Evolutionary conservation across 1,140 invertebrate genomes (phyloP).

Genomic region (Limonius californicus): DNA sequence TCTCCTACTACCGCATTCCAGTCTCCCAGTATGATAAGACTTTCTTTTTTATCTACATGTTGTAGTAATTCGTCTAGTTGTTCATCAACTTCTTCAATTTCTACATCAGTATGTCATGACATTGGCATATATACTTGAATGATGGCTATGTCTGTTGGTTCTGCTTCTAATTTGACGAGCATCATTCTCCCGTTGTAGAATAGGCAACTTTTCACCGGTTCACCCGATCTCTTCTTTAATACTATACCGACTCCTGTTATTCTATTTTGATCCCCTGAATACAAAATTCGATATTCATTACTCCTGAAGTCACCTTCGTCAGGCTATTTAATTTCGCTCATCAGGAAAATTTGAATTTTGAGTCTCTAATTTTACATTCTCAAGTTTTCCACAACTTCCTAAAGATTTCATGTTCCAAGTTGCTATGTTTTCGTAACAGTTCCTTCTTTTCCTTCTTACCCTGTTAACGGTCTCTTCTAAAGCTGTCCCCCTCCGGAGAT

Average conservation of each 20-base stretch:
- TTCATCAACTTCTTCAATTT: not conserved
- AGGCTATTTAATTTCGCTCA: not conserved
- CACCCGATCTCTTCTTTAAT: not conserved
- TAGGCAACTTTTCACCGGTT: not conserved
- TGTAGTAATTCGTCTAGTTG: not conserved
- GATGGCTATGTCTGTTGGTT: not conserved
- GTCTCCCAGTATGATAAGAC: no score
- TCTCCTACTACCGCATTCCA: not conserved
- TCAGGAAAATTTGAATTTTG: not conserved
- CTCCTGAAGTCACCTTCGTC: not conserved
- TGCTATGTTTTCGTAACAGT: not conserved
- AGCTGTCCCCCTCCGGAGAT: not conserved
- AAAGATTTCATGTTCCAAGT: not conserved
- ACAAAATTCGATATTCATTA: no score
- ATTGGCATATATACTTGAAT: not conserved
- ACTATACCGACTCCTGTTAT: not conserved
- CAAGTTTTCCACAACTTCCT: not conserved
- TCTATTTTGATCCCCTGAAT: not conserved
- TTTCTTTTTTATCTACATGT: no score
- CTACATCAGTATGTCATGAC: not conserved
- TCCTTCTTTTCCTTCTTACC: not conserved
- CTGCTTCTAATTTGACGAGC: no score
- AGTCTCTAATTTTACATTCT: not conserved
- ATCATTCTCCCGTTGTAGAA: not conserved
- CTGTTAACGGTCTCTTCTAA: not conserved